phyloP scores from a whole-genome alignment of 2,888 invertebrate genomes.

The Polymixis lichenea region DNA sequence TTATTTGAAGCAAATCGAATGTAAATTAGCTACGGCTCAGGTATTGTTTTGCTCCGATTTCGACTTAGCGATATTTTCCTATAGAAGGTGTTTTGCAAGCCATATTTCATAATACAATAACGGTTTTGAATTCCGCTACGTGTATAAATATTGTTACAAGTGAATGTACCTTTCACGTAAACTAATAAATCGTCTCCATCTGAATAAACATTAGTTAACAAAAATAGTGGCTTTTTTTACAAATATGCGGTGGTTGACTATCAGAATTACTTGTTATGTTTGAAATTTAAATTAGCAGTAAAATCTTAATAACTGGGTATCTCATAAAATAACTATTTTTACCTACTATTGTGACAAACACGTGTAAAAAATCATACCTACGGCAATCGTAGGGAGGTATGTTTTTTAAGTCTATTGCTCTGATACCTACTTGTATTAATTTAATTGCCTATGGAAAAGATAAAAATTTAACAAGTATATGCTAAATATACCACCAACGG shows the following conservation, averaged over 20 bases:
- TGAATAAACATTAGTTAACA: conserved; percentile 20
- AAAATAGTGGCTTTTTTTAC: not conserved
- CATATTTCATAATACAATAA: not conserved
- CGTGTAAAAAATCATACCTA: not conserved
- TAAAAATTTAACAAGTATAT: conserved; percentile 18
- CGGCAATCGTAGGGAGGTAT: not conserved
- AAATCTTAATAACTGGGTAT: not conserved
- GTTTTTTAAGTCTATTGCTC: not conserved
- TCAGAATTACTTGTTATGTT: not conserved
- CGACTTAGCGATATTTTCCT: not conserved
- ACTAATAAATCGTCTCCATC: not conserved
- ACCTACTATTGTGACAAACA: not conserved
- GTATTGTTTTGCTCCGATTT: not conserved
- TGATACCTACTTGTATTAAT: not conserved
- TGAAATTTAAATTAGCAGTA: not conserved
- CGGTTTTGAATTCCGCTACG: not conserved
- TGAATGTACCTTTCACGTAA: conserved; percentile 7
- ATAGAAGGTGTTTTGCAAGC: not conserved
- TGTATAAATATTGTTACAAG: conserved; percentile 19
- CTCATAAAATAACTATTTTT: not conserved
- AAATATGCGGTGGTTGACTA: not conserved
- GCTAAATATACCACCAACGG: conserved; percentile 10
- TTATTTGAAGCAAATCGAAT: not conserved
- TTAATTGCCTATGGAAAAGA: not conserved
- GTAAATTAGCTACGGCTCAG: not conserved